Conservation (phyloP, 2,888 invertebrate genomes). For the Noctua janthe region DNA sequence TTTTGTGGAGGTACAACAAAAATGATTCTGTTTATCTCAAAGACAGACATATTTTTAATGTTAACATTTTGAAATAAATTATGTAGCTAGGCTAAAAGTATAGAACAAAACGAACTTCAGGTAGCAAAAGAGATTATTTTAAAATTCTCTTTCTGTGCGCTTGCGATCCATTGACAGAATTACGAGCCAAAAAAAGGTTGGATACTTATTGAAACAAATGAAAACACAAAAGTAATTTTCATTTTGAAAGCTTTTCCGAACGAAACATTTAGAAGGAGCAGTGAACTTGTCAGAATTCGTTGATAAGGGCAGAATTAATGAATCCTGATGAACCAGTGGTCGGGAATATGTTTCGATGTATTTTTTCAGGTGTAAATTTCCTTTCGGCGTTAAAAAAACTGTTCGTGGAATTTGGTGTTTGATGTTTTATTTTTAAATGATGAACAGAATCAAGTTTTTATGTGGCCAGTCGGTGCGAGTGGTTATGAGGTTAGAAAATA, state of each 20-base stretch:
- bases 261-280: conserved; percentile 43
- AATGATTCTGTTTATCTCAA: no score
- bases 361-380: conserved; percentile 53
- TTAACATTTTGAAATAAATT: no score
- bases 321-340: conserved; percentile 47
- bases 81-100: no score
- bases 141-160: not conserved
- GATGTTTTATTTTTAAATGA: conserved; percentile 8
- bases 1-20: no score
- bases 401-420: conserved; percentile 12
- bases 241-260: conserved; percentile 49
- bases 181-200: conserved; percentile 28
- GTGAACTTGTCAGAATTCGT: conserved; percentile 44
- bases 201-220: conserved; percentile 30
- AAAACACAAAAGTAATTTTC: conserved; percentile 59
- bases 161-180: conserved; percentile 16
- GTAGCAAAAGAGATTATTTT: conserved; percentile 7
- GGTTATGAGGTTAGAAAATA: not conserved
- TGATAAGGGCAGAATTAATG: conserved; percentile 54
- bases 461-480: not conserved
- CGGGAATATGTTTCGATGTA: conserved; percentile 32
- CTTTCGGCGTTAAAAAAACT: conserved; percentile 10
- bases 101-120: not conserved
- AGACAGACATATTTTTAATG: no score
- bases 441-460: not conserved